These are phyloP conservation scores for Luffia ferchaultella DNA, from an alignment of 2,888 invertebrate species.

Conservation along the genomic window DNA sequence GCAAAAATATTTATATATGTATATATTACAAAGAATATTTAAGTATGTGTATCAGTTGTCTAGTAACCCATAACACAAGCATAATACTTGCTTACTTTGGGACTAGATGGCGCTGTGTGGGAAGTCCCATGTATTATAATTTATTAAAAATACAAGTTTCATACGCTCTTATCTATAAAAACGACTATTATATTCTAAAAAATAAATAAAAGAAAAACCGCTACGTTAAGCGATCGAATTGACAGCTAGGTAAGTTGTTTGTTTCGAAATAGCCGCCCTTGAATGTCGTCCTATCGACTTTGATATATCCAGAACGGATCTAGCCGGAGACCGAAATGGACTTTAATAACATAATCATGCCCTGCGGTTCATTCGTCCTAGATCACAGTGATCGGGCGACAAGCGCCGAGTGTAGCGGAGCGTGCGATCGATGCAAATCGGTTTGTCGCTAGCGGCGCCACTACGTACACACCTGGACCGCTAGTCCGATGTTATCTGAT, in stretches of 20 bases:
- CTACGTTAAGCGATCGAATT: slow-evolving; percentile 13
- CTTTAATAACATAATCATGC: slow-evolving; percentile 50
- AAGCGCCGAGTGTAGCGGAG: slow-evolving; percentile 27
- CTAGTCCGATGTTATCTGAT: slow-evolving; percentile 14
- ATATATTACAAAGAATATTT: too few species aligned
- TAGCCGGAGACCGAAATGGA: slow-evolving; percentile 16
- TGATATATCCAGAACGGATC: slow-evolving; percentile 33
- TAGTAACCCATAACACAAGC: too few species aligned
- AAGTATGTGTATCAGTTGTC: too few species aligned
- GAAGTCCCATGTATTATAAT: too few species aligned
- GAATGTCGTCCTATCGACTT: slow-evolving; percentile 25
- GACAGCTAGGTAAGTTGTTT: too few species aligned
- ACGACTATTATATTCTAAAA: too few species aligned
- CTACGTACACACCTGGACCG: slow-evolving; percentile 24
- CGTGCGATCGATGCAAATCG: slow-evolving; percentile 35
- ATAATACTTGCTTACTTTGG: too few species aligned
- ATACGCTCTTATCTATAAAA: too few species aligned
- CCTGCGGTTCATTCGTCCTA: slow-evolving; percentile 29
- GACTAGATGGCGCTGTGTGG: too few species aligned
- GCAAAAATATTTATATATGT: too few species aligned
- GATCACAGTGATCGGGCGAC: slow-evolving; percentile 38
- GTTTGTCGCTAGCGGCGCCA: slow-evolving; percentile 33
- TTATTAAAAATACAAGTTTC: too few species aligned
- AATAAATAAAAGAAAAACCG: too few species aligned
- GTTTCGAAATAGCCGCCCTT: not conserved